Conservation (phyloP, 2,888 invertebrate genomes). For the Anarsia innoxiella region DNA sequence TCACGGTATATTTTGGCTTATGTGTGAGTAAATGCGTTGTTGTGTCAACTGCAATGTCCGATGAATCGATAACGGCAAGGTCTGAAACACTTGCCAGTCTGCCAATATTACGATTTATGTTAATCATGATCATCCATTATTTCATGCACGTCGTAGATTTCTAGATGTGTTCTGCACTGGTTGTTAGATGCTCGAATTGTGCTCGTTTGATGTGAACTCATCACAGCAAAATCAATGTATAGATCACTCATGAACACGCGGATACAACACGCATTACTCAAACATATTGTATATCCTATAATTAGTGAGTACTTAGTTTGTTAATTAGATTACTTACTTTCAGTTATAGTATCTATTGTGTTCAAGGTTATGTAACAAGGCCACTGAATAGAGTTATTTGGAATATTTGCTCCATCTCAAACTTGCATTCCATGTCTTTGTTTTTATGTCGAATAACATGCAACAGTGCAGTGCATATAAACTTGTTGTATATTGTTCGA, state of each 20-base stretch:
- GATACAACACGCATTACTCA: slow-evolving; percentile 74
- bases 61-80: slow-evolving; percentile 34
- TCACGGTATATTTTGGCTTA: slow-evolving; percentile 62
- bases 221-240: not conserved
- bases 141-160: slow-evolving; percentile 41
- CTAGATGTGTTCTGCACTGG: slow-evolving; percentile 36
- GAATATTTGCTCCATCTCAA: slow-evolving; percentile 44
- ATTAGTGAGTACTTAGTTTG: slow-evolving; percentile 38
- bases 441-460: slow-evolving; percentile 31
- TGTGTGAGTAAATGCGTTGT: slow-evolving; percentile 75
- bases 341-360: too few species aligned
- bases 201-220: slow-evolving; percentile 5
- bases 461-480: slow-evolving; percentile 21
- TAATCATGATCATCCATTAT: slow-evolving; percentile 32
- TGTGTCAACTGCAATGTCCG: slow-evolving; percentile 56
- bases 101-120: slow-evolving; percentile 22
- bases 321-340: too few species aligned
- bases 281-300: slow-evolving; percentile 56
- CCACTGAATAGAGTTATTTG: slow-evolving; percentile 75
- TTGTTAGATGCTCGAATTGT: slow-evolving; percentile 30
- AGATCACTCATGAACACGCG: slow-evolving; percentile 35
- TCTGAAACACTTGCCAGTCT: slow-evolving; percentile 33
- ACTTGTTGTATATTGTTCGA: slow-evolving; percentile 31
- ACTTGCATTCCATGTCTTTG: slow-evolving; percentile 27
- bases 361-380: too few species aligned